Conservation (phyloP, 2,888 invertebrate genomes). For the Arrhopalites spinosus region DNA sequence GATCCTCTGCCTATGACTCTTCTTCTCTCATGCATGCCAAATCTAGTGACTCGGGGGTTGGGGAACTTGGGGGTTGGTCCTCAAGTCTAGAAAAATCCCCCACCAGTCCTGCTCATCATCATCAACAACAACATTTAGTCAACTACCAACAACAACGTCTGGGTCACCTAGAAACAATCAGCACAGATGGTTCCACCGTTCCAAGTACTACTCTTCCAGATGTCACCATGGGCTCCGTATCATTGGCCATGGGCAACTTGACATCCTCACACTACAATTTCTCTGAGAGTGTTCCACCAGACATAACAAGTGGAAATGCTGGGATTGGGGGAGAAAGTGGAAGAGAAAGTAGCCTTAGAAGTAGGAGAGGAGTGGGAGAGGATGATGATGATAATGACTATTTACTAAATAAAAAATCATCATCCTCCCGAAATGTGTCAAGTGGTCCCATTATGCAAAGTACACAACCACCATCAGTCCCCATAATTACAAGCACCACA, state of each 20-base stretch:
- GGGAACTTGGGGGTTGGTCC: constrained; percentile 81
- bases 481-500: constrained; percentile 12
- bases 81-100: constrained; percentile 84
- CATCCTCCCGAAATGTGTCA: background rate
- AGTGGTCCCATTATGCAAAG: background rate
- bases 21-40: constrained; percentile 65
- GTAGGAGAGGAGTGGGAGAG: background rate
- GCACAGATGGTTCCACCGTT: background rate
- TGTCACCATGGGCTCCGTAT: constrained; percentile 47
- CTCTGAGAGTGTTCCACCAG: constrained; percentile 33
- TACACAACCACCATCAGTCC: background rate
- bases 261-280: constrained; percentile 23
- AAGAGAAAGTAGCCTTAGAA: no score
- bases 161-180: background rate
- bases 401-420: background rate
- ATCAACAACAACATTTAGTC: constrained; percentile 58
- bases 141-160: background rate
- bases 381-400: background rate
- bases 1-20: constrained; percentile 64
- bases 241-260: constrained; percentile 32
- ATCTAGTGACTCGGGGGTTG: constrained; percentile 78
- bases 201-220: constrained; percentile 49
- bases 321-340: background rate
- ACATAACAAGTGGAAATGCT: constrained; percentile 31
- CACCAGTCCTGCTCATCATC: constrained; percentile 62